Conservation (phyloP, 1,140 invertebrate species). For the Neuroterus valhalla region DNA sequence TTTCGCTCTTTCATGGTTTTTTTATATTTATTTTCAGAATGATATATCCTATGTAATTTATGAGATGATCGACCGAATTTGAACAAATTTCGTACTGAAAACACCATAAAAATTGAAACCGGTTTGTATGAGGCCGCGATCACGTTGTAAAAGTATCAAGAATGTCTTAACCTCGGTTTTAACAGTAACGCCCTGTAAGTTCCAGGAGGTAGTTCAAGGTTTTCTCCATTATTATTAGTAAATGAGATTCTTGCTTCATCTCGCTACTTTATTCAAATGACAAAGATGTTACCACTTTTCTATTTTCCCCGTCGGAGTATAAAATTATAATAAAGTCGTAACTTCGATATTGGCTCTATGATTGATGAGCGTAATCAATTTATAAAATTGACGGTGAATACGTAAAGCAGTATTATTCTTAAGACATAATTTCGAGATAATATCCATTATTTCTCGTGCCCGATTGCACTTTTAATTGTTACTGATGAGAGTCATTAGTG, state of each 20-base stretch:
- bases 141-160: neutral
- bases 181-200: slow-evolving; percentile 23
- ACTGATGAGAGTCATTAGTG: slow-evolving; percentile 11
- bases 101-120: slow-evolving; percentile 3
- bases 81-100: neutral
- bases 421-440: slow-evolving; percentile 18
- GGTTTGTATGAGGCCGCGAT: neutral
- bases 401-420: neutral
- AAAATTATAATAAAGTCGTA: neutral
- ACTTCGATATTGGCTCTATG: slow-evolving; percentile 1
- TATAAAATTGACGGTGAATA: slow-evolving; percentile 22
- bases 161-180: slow-evolving; percentile 5
- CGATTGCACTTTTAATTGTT: slow-evolving; percentile 18
- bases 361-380: slow-evolving; percentile 22
- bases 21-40: too few relatives aligned
- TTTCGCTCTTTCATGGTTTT: too few relatives aligned
- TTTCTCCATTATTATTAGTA: slow-evolving; percentile 19
- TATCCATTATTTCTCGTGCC: slow-evolving; percentile 3
- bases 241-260: neutral
- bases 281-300: slow-evolving; percentile 5
- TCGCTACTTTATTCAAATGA: slow-evolving; percentile 1
- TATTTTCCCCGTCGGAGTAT: neutral
- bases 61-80: neutral
- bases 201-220: slow-evolving; percentile 23
- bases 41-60: neutral